phyloP scores from a whole-genome alignment of 2,888 invertebrate species.

The Torymus auratus region DNA sequence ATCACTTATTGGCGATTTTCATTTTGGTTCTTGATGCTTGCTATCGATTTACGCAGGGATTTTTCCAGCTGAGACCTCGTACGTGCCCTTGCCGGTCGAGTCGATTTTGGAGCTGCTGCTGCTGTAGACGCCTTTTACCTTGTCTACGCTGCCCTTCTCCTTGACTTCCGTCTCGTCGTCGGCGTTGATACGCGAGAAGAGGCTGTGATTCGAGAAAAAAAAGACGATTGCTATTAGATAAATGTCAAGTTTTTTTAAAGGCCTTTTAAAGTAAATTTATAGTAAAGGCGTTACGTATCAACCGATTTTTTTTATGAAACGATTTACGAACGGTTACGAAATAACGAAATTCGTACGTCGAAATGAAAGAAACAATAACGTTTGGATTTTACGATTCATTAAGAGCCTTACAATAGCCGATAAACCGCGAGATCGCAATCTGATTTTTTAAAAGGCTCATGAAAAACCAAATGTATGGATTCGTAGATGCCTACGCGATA shows the following conservation, averaged over 20 bases:
- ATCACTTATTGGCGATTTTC: not conserved
- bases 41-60: slow-evolving; percentile 54
- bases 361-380: too few species aligned
- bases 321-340: too few species aligned
- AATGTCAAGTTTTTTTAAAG: too few species aligned
- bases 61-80: slow-evolving; percentile 78
- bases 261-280: too few species aligned
- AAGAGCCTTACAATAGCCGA: not conserved
- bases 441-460: slow-evolving; percentile 6
- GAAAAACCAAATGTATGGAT: not conserved
- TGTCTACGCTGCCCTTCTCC: slow-evolving; percentile 75
- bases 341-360: too few species aligned
- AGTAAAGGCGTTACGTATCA: too few species aligned
- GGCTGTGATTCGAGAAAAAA: slow-evolving; percentile 58
- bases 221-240: too few species aligned
- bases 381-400: too few species aligned
- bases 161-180: slow-evolving; percentile 66
- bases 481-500: not conserved
- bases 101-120: slow-evolving; percentile 77
- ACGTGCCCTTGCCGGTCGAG: slow-evolving; percentile 77
- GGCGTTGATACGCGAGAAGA: slow-evolving; percentile 76
- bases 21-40: too few species aligned
- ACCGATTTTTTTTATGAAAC: too few species aligned
- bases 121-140: slow-evolving; percentile 78
- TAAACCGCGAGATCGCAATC: not conserved